Conservation (phyloP, 2,888 invertebrate species). For the Unio delphinus region DNA sequence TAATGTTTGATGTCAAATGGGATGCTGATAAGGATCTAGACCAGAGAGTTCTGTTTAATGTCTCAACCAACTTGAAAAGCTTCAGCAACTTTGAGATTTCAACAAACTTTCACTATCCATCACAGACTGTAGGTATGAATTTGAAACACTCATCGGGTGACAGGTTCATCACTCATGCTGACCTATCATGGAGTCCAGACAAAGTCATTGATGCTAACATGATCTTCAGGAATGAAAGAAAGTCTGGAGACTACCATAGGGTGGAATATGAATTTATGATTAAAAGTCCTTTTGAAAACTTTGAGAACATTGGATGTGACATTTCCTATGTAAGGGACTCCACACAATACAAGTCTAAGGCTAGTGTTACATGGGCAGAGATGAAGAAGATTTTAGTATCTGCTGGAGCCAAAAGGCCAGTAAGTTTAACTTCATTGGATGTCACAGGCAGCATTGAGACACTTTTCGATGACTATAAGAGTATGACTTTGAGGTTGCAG, state of each 20-base stretch:
- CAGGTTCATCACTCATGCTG: conserved; percentile 28
- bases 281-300: conserved; percentile 39
- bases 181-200: conserved; percentile 44
- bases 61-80: conserved; percentile 24
- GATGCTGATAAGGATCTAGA: conserved; percentile 44
- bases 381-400: conserved; percentile 33
- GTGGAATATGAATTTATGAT: conserved; percentile 32
- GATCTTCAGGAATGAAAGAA: conserved; percentile 28
- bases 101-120: conserved; percentile 32
- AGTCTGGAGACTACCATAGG: conserved; percentile 13
- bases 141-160: conserved; percentile 31
- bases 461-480: conserved; percentile 26
- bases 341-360: conserved; percentile 23
- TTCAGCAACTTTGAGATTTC: conserved; percentile 34
- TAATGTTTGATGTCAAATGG: conserved; percentile 44
- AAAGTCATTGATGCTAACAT: conserved; percentile 29
- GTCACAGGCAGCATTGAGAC: conserved; percentile 33
- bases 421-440: conserved; percentile 23
- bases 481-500: conserved; percentile 17
- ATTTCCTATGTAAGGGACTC: conserved; percentile 26
- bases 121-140: conserved; percentile 25
- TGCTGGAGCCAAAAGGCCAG: conserved; percentile 35
- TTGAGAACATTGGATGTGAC: conserved; percentile 30
- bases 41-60: conserved; percentile 31
- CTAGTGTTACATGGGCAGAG: conserved; percentile 36